Evolutionary conservation across 2,113 vertebrate species (phyloP).

Genomic region (Callipepla californica): DNA sequence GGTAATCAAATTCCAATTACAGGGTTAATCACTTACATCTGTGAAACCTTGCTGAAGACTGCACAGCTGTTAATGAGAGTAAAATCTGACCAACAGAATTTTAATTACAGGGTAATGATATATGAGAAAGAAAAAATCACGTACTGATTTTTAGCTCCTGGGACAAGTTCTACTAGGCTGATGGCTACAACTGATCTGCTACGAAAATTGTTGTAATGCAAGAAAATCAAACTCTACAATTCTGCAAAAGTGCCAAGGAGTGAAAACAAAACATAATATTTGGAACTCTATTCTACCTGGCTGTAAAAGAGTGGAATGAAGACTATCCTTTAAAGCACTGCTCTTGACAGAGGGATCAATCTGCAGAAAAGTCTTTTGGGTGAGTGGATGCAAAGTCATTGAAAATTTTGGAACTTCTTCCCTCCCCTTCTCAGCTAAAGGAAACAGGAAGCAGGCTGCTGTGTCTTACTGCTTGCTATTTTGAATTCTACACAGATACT

Average conservation of each 20-base stretch:
- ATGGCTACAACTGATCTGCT: background rate
- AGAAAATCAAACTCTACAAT: background rate
- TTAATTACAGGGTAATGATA: constrained; percentile 6
- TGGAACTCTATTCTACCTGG: background rate
- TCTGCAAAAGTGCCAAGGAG: background rate
- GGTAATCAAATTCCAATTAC: background rate
- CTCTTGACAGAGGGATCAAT: background rate
- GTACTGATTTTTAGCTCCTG: background rate
- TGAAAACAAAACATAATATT: background rate
- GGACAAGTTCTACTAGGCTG: background rate
- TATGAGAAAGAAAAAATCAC: background rate
- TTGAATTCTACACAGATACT: fast-evolving
- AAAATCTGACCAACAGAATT: background rate
- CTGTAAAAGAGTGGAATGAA: background rate
- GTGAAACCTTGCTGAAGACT: background rate
- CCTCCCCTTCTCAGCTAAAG: background rate
- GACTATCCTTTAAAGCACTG: background rate
- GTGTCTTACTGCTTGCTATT: background rate
- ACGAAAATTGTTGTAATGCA: background rate
- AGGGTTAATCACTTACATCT: background rate
- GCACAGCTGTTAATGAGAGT: constrained; percentile 11
- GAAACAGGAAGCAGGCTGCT: background rate
- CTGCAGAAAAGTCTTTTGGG: background rate
- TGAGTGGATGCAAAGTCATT: background rate
- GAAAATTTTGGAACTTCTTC: background rate